phyloP scores from a whole-genome alignment of 2,888 invertebrate genomes.

The Diarsia mendica region DNA sequence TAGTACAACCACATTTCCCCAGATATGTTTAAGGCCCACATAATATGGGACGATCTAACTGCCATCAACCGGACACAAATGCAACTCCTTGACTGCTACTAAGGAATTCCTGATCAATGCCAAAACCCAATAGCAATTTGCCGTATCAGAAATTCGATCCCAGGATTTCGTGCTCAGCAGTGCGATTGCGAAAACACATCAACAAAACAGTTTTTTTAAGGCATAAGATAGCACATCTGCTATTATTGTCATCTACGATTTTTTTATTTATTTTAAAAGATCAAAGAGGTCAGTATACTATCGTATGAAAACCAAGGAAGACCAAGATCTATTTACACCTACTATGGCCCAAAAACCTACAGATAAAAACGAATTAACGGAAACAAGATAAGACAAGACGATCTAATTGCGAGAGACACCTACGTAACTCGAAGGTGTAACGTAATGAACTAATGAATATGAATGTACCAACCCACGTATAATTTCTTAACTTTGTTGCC shows the following conservation, averaged over 20 bases:
- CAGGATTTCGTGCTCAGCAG: too few relatives aligned
- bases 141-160: too few relatives aligned
- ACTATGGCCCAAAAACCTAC: neutral
- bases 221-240: too few relatives aligned
- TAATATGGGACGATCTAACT: neutral
- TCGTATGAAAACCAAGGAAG: neutral
- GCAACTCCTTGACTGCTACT: neutral
- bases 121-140: too few relatives aligned
- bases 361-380: slow-evolving; percentile 33
- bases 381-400: slow-evolving; percentile 30
- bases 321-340: neutral
- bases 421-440: slow-evolving; percentile 18
- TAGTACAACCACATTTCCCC: neutral
- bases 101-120: too few relatives aligned
- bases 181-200: too few relatives aligned
- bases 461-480: slow-evolving; percentile 15
- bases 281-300: neutral
- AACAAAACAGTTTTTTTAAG: too few relatives aligned
- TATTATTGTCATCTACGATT: neutral
- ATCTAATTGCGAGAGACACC: slow-evolving; percentile 34
- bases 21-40: neutral
- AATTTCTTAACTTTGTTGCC: slow-evolving; percentile 20
- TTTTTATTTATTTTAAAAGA: neutral
- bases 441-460: slow-evolving; percentile 49
- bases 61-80: neutral